These are phyloP conservation scores for Pithecia hirsuta DNA, from an alignment of 2,797 vertebrate genomes.

Conservation along the genomic window DNA sequence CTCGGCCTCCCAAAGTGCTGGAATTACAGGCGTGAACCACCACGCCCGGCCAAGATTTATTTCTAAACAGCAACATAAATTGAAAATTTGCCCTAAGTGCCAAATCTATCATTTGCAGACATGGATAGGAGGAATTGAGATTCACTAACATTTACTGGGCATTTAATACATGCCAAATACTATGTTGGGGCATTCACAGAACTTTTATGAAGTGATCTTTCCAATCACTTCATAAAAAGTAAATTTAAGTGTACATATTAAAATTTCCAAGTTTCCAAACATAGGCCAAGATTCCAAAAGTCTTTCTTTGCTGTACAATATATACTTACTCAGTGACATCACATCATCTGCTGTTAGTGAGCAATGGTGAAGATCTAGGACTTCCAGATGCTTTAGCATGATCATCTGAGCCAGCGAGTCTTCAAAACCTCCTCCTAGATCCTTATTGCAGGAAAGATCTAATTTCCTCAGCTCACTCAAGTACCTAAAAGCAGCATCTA, in stretches of 20 bases:
- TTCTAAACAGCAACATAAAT: neutral
- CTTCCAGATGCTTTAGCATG: conserved; percentile 85
- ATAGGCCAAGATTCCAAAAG: neutral
- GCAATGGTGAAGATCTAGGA: conserved; percentile 91
- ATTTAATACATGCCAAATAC: neutral
- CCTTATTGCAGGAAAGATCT: conserved; percentile 90
- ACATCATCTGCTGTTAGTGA: conserved; percentile 86
- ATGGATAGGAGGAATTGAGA: neutral
- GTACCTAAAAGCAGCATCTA: conserved; percentile 86
- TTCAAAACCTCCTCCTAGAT: conserved; percentile 86
- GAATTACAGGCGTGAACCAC: too few relatives aligned
- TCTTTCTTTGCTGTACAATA: neutral
- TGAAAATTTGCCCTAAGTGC: neutral
- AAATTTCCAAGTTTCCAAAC: neutral
- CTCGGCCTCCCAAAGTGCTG: too few relatives aligned
- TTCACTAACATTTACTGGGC: neutral
- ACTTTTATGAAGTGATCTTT: neutral
- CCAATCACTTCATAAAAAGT: neutral
- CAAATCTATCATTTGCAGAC: neutral
- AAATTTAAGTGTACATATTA: neutral
- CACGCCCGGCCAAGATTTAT: neutral
- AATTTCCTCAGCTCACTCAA: conserved; percentile 86
- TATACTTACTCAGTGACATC: conserved; percentile 86
- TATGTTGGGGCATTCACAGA: neutral
- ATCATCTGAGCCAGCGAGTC: conserved; percentile 82